phyloP scores from a whole-genome alignment of 2,113 vertebrate genomes.

The Oryzias curvinotus region DNA sequence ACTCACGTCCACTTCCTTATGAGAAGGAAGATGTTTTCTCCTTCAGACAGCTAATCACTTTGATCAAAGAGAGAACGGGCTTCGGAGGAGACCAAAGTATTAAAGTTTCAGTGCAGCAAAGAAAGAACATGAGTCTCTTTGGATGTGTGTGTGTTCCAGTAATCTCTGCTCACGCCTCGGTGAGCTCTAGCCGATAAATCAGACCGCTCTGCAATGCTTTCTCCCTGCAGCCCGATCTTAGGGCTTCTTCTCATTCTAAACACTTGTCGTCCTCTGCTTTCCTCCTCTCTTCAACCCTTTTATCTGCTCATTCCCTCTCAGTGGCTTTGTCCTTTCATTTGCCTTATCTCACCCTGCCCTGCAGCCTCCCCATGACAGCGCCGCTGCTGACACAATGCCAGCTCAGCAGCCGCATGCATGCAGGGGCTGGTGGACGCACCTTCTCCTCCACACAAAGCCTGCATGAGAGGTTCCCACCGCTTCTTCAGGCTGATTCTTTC shows the following conservation, averaged over 20 bases:
- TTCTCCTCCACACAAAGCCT: neutral
- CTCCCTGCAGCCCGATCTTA: slow-evolving; percentile 10
- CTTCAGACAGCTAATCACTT: slow-evolving; percentile 14
- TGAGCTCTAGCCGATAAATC: slow-evolving; percentile 66
- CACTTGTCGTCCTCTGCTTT: neutral
- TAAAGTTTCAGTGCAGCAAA: slow-evolving; percentile 29
- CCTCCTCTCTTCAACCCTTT: neutral
- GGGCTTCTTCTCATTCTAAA: slow-evolving; percentile 19
- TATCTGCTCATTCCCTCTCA: slow-evolving; percentile 5
- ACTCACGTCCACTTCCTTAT: slow-evolving; percentile 34
- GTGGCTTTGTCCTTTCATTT: neutral
- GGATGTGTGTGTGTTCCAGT: slow-evolving; percentile 35
- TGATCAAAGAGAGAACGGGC: slow-evolving; percentile 2
- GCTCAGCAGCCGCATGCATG: slow-evolving; percentile 54
- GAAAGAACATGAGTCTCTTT: slow-evolving; percentile 13
- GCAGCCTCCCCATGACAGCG: slow-evolving; percentile 40
- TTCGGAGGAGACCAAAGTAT: slow-evolving; percentile 4
- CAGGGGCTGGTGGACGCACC: slow-evolving; percentile 13
- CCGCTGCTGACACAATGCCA: slow-evolving; percentile 65
- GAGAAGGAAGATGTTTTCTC: slow-evolving; percentile 2
- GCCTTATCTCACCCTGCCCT: slow-evolving; percentile 35
- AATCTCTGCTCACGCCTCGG: slow-evolving; percentile 56
- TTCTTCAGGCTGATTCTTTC: neutral
- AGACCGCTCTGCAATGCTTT: slow-evolving; percentile 62
- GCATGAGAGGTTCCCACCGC: slow-evolving; percentile 11